A percentile compares a stretch with the other conserved stretches of the same genome.
Conservation (phyloP, 2,797 vertebrate species). For the Chloroceryle inda region DNA sequence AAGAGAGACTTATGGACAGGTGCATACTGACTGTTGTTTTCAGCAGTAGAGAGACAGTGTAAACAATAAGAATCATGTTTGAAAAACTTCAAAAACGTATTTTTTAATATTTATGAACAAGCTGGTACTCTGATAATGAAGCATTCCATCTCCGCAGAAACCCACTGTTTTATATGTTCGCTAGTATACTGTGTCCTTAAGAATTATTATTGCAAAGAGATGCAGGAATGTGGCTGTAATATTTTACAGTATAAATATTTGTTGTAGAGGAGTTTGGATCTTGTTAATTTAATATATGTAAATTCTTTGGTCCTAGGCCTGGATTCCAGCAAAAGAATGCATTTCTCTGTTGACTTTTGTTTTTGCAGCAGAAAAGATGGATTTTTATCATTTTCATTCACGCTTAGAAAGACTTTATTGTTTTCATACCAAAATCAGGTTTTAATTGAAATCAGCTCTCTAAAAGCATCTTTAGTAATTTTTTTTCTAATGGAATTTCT, state of each 20-base stretch:
- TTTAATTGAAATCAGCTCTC: conserved; percentile 40
- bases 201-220: conserved; percentile 68
- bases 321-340: conserved; percentile 55
- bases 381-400: conserved; percentile 30
- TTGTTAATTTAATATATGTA: conserved; percentile 62
- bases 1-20: neutral
- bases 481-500: neutral
- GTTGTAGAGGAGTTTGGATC: conserved; percentile 46
- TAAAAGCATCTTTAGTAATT: neutral
- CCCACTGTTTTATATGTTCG: neutral
- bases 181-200: conserved; percentile 3
- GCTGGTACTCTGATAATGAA: conserved; percentile 65
- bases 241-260: conserved; percentile 66
- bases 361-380: conserved; percentile 39
- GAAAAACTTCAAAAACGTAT: conserved; percentile 47
- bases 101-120: conserved; percentile 76
- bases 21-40: neutral
- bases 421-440: conserved; percentile 10
- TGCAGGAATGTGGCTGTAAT: conserved; percentile 61
- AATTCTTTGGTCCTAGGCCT: conserved; percentile 49
- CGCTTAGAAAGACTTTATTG: conserved; percentile 24
- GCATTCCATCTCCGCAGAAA: conserved; percentile 63
- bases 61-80: conserved; percentile 16
- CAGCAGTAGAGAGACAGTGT: neutral
- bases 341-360: conserved; percentile 26